phyloP scores from a whole-genome alignment of 2,797 vertebrate species.

The Ctenochaetus hawaiiensis region DNA sequence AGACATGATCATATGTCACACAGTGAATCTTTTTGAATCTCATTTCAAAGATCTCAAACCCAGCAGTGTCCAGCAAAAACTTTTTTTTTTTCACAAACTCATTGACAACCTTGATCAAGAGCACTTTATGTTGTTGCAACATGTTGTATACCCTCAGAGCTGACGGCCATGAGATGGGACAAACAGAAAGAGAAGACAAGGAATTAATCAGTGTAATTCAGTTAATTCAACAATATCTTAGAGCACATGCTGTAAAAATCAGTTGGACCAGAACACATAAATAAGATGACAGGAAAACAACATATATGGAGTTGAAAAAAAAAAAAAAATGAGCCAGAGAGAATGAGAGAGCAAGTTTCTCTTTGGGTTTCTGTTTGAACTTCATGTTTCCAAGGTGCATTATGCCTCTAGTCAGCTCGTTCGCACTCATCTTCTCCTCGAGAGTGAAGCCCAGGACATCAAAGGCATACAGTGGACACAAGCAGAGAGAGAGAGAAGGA shows the following conservation, averaged over 20 bases:
- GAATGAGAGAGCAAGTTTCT: slow-evolving; percentile 65
- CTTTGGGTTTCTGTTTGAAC: slow-evolving; percentile 86
- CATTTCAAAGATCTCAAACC: too few species aligned
- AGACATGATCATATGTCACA: too few species aligned
- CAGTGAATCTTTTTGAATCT: too few species aligned
- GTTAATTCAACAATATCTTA: neutral
- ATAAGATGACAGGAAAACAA: neutral
- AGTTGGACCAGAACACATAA: neutral
- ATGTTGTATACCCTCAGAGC: slow-evolving; percentile 80
- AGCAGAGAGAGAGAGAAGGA: slow-evolving; percentile 4
- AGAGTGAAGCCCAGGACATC: slow-evolving; percentile 81
- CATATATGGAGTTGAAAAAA: neutral
- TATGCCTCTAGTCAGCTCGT: slow-evolving; percentile 79
- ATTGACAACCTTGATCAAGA: slow-evolving; percentile 78
- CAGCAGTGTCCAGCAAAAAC: too few species aligned
- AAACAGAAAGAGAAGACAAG: neutral
- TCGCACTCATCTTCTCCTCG: slow-evolving; percentile 78
- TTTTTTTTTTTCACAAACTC: slow-evolving; percentile 75
- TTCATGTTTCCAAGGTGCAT: slow-evolving; percentile 82
- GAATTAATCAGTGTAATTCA: neutral
- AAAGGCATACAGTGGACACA: slow-evolving; percentile 73
- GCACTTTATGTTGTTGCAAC: slow-evolving; percentile 66
- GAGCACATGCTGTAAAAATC: slow-evolving; percentile 2
- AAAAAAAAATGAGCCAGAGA: neutral
- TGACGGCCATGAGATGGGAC: slow-evolving; percentile 81